Evolutionary conservation across 2,113 vertebrate genomes (phyloP).

Genomic region (Opisthocomus hoazin): DNA sequence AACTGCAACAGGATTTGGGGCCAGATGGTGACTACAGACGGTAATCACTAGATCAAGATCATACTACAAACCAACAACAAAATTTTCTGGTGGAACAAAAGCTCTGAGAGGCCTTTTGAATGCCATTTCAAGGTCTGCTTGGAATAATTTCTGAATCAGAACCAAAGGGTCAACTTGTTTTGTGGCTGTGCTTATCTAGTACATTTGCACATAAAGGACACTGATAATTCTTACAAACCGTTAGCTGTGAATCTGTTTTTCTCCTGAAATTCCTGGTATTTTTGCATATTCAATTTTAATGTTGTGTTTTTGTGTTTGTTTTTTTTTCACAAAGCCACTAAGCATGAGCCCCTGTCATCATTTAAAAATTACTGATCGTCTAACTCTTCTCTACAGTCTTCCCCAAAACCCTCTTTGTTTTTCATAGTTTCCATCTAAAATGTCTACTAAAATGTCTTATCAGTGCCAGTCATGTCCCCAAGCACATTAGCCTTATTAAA

Average conservation of each 20-base stretch:
- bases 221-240: neutral
- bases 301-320: neutral
- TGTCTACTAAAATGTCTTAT: neutral
- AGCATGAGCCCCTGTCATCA: neutral
- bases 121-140: neutral
- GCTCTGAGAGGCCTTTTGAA: neutral
- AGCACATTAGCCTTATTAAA: neutral
- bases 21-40: constrained; percentile 38
- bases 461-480: neutral
- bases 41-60: constrained; percentile 38
- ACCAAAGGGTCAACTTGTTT: neutral
- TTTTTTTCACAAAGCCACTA: neutral
- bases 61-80: constrained; percentile 22
- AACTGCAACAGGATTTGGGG: constrained; percentile 60
- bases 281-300: neutral
- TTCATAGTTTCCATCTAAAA: neutral
- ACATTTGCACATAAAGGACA: neutral
- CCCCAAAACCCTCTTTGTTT: neutral
- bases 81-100: neutral
- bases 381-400: neutral
- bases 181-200: neutral
- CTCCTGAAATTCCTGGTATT: neutral
- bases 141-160: neutral
- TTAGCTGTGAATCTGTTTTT: neutral
- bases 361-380: neutral